These are phyloP conservation scores for Drosophila ogumai DNA, from an alignment of 1,140 invertebrate species.

Conservation along the genomic window DNA sequence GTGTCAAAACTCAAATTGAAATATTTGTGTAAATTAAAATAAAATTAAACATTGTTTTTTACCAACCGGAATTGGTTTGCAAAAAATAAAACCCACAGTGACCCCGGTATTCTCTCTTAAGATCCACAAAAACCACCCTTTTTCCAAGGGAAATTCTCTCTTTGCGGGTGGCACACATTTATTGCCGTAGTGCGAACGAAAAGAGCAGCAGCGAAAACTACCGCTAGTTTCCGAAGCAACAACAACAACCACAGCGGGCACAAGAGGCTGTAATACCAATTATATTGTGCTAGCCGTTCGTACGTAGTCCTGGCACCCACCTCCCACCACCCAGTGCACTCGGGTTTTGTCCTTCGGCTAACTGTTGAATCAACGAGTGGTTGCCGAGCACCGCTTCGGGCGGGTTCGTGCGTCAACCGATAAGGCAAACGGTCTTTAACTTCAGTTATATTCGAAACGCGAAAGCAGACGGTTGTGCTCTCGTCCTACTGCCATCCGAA, in stretches of 20 bases:
- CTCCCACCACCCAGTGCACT: constrained; percentile 3
- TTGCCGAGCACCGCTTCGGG: constrained; percentile 63
- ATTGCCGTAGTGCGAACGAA: constrained; percentile 30
- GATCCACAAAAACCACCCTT: constrained; percentile 29
- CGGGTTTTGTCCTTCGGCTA: constrained; percentile 41
- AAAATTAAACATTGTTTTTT: background rate
- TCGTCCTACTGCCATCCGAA: constrained; percentile 30
- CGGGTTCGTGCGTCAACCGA: constrained; percentile 15
- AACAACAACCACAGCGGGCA: constrained; percentile 37
- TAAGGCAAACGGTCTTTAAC: constrained; percentile 21
- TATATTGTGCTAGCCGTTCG: constrained; percentile 74
- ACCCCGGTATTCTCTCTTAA: constrained; percentile 36
- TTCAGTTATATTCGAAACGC: constrained; percentile 70
- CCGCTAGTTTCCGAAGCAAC: constrained; percentile 9
- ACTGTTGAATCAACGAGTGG: constrained; percentile 84
- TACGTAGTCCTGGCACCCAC: constrained; percentile 10
- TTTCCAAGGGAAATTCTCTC: constrained; percentile 56
- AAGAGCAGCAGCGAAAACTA: constrained; percentile 58
- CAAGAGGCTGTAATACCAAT: constrained; percentile 70
- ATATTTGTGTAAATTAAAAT: background rate
- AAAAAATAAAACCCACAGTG: background rate
- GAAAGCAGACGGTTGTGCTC: constrained; percentile 64
- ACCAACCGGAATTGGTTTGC: background rate
- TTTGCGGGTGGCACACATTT: constrained; percentile 58
- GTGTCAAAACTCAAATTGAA: background rate